Evolutionary conservation across 2,797 vertebrate genomes (phyloP).

Genomic region (Garrulus glandarius): DNA sequence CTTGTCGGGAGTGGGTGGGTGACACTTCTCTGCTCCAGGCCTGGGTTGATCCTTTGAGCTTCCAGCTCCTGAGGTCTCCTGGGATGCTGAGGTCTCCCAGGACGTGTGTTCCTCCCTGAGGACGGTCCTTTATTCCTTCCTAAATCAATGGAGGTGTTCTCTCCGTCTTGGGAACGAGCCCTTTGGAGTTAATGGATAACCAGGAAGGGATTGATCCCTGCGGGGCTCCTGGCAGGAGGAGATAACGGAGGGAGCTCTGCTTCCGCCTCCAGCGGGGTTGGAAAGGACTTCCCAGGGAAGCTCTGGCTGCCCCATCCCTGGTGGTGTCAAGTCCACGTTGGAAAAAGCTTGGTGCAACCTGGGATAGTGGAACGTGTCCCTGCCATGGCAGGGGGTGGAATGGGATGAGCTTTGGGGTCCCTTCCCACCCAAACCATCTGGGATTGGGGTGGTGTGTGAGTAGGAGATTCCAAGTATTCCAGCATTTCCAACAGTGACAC

Average conservation of each 20-base stretch:
- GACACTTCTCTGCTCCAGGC: background rate
- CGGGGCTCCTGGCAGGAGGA: background rate
- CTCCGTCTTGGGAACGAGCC: background rate
- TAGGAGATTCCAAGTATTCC: background rate
- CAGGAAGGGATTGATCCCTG: background rate
- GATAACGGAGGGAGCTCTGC: background rate
- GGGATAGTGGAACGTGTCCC: background rate
- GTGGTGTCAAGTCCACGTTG: background rate
- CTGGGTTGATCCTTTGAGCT: fast-evolving
- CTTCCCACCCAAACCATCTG: background rate
- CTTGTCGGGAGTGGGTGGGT: background rate
- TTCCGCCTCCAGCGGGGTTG: background rate
- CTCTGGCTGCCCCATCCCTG: background rate
- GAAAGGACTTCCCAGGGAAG: background rate
- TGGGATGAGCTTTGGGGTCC: background rate
- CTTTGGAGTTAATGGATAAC: constrained; percentile 8
- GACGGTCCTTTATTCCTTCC: background rate
- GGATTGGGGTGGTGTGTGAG: background rate
- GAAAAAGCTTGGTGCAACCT: background rate
- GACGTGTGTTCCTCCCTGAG: fast-evolving
- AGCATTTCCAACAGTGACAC: fast-evolving
- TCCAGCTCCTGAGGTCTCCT: background rate
- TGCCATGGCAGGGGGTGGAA: background rate
- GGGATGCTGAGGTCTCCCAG: background rate
- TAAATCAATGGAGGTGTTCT: background rate